A percentile compares a stretch with the other conserved stretches of the same genome.
Conservation (phyloP, 1,140 invertebrate species). For the Solenopsis invicta region DNA sequence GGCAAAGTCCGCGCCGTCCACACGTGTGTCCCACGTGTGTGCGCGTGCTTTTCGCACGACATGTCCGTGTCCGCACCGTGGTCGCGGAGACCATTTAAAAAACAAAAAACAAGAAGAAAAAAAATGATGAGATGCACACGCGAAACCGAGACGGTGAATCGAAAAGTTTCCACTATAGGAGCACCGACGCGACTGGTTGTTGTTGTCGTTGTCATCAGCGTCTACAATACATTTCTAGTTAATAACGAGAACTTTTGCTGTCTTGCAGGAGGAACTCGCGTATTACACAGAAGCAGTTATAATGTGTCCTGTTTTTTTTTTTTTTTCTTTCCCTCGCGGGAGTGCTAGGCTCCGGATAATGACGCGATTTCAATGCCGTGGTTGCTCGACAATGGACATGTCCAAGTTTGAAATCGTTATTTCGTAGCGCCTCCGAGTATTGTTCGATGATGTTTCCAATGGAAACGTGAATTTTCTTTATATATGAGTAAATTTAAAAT, state of each 20-base stretch:
- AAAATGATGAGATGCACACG: conserved; percentile 39
- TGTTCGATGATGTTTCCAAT: neutral
- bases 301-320: conserved; percentile 19
- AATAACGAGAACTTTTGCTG: conserved; percentile 65
- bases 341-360: conserved; percentile 57
- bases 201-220: conserved; percentile 17
- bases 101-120: conserved; percentile 17
- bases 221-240: conserved; percentile 59
- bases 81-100: conserved; percentile 42
- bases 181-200: neutral
- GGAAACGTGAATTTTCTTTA: neutral
- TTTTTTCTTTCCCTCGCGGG: conserved; percentile 28
- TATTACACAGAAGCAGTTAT: conserved; percentile 55
- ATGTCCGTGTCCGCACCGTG: conserved; percentile 42
- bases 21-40: conserved; percentile 11
- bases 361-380: conserved; percentile 52
- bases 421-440: neutral
- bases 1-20: conserved; percentile 29
- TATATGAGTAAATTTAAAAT: neutral
- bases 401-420: conserved; percentile 17
- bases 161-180: conserved; percentile 66
- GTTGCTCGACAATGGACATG: conserved; percentile 16
- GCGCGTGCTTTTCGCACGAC: conserved; percentile 16
- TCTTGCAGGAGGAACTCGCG: conserved; percentile 35
- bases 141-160: conserved; percentile 41